Base-by-base conservation (phyloP, 2,888 invertebrate genomes). In the Stenoptilia bipunctidactyla region DNA sequence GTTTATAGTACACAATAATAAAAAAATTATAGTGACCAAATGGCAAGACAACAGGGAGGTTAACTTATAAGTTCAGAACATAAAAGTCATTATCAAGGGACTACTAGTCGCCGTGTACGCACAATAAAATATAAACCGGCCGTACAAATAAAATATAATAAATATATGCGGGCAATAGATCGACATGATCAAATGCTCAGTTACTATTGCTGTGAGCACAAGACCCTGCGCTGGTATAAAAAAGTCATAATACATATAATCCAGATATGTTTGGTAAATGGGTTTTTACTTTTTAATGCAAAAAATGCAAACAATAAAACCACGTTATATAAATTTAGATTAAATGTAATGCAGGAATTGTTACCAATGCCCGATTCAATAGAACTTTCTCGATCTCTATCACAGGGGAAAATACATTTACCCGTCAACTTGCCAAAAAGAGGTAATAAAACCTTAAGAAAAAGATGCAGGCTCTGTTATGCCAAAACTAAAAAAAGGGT, bases 191-290 rank as follows among this genome's bases (percentile, higher is more conserved):
- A 47, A 36, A 27, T 46, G 8, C 20, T 48, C 35, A 40, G 37
- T 34, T 42, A 42, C 33, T 42, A 47, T 40, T 48, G 40, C 34
- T 46, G 45, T 39, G 46, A 44, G 40, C 43, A 43, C 27, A 46
- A 48, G 40, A 45, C 46, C 37, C 15, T 46, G 41, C 42, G 46
- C 40, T 49, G 46, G 48, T 45, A 49, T 43, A 48, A 48, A 48
- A 48, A 46, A 42, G 41, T 41, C 37, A 43, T 42, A 15, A 46
- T 48, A 34, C 48, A 46, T 39, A 40, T 46, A 13, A 46, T 45
- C 12, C 48, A 48, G 44, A 45, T 47, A 43, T 45, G 40, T 36
- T 25, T 45, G 30, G 44, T 45, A 25, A 48, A 48, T 39, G 37
- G 38, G 37, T 48, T 45, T 40, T 41, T 48, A 15, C 39, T 45